Evolutionary conservation across 30 jellyfish, hydroid and myxozoan genomes (phyloP).

Genomic region (Nemopilema nomurai): DNA sequence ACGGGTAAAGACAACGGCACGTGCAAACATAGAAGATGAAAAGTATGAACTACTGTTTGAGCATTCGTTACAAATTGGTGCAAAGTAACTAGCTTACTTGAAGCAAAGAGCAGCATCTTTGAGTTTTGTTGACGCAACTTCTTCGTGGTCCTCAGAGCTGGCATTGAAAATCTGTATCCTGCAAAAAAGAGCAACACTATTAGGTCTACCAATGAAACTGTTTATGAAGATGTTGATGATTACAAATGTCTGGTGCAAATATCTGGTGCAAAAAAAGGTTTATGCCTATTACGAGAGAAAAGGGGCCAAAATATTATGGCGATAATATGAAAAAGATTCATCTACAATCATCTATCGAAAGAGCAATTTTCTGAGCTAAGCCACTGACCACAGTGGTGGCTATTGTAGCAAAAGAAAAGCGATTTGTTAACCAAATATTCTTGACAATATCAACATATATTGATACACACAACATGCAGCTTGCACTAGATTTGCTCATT

Average conservation of each 20-base stretch:
- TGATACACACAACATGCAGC: too few species aligned
- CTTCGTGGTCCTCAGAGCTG: slow-evolving; percentile 56
- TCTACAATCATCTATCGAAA: too few species aligned
- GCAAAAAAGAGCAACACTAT: not conserved
- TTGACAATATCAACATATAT: too few species aligned
- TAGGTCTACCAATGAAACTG: not conserved
- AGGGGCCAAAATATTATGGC: too few species aligned
- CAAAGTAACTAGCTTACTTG: slow-evolving; percentile 60
- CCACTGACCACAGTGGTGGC: not conserved
- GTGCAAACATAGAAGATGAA: not conserved
- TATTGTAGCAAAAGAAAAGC: not conserved
- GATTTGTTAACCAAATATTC: not conserved
- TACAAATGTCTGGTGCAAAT: too few species aligned
- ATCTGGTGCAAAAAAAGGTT: too few species aligned
- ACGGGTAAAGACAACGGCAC: not conserved
- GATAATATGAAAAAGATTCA: too few species aligned
- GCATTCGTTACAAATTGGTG: not conserved
- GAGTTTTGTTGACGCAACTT: slow-evolving; percentile 46
- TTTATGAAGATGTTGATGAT: too few species aligned
- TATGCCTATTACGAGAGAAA: too few species aligned
- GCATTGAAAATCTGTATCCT: slow-evolving; percentile 59
- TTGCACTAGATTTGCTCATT: too few species aligned
- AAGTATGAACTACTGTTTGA: not conserved
- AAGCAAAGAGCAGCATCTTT: slow-evolving; percentile 79
- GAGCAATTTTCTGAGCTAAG: too few species aligned